phyloP scores from a whole-genome alignment of 2,797 vertebrate species.

The Ctenosaura bakeri region DNA sequence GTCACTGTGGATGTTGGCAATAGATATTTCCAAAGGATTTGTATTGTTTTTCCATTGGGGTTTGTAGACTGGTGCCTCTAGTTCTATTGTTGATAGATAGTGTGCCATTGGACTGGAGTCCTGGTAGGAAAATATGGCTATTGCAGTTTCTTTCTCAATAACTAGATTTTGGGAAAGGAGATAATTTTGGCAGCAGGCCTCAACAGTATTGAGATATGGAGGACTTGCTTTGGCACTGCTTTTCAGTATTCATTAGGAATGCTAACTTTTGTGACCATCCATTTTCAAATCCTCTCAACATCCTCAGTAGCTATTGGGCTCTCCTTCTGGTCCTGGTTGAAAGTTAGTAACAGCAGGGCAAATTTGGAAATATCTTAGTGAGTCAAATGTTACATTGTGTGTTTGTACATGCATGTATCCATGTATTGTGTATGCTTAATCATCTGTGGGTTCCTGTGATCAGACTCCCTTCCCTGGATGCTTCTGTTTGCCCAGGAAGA shows the following conservation, averaged over 20 bases:
- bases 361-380: not conserved
- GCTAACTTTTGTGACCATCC: not conserved
- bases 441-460: not conserved
- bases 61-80: not conserved
- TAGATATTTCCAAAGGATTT: not conserved
- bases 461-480: not conserved
- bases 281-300: not conserved
- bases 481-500: constrained; percentile 2
- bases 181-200: not conserved
- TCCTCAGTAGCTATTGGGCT: not conserved
- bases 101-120: too few relatives aligned
- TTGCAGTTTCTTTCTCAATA: too few relatives aligned
- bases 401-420: not conserved
- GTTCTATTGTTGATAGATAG: too few relatives aligned
- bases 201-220: not conserved
- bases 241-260: not conserved
- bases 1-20: not conserved
- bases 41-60: not conserved
- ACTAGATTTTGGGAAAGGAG: not conserved
- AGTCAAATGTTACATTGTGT: not conserved
- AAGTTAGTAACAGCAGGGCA: not conserved
- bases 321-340: not conserved
- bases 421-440: not conserved
- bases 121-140: too few relatives aligned
- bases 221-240: not conserved